These are phyloP conservation scores for Nomada fucata DNA, from an alignment of 2,888 invertebrate genomes.

Conservation along the genomic window DNA sequence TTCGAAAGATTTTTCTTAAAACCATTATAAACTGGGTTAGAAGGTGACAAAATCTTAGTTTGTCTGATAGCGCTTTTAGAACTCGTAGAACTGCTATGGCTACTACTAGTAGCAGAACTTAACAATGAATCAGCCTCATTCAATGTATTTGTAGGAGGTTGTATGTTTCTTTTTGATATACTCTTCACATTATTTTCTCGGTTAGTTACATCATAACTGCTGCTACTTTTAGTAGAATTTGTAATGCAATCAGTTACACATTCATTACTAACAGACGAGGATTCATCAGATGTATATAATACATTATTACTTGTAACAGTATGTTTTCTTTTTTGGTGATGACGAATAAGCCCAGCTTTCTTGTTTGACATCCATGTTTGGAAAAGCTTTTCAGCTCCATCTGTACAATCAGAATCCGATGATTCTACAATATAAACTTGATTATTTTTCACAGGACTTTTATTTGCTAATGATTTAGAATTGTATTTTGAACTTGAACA, in stretches of 20 bases:
- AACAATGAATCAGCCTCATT: slow-evolving; percentile 1
- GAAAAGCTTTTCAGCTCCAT: slow-evolving; percentile 13
- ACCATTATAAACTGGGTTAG: neutral
- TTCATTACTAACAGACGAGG: slow-evolving; percentile 47
- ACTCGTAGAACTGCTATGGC: slow-evolving; percentile 9
- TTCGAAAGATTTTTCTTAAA: slow-evolving; percentile 50
- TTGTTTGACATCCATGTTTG: slow-evolving; percentile 6
- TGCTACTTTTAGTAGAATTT: slow-evolving; percentile 44
- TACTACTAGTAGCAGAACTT: slow-evolving; percentile 7
- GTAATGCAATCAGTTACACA: slow-evolving; percentile 1
- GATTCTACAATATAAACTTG: slow-evolving; percentile 44
- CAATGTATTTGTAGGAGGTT: neutral
- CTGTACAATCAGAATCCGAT: slow-evolving; percentile 4
- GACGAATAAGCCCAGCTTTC: neutral
- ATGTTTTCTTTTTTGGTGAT: slow-evolving; percentile 14
- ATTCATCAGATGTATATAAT: slow-evolving; percentile 70
- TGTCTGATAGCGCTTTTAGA: neutral
- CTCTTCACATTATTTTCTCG: slow-evolving; percentile 2
- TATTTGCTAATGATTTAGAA: slow-evolving; percentile 8
- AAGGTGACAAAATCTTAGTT: neutral
- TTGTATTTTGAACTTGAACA: slow-evolving; percentile 65
- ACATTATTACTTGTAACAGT: slow-evolving; percentile 19
- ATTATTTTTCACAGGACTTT: neutral
- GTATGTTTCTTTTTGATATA: slow-evolving; percentile 1
- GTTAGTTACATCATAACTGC: slow-evolving; percentile 48